These are phyloP conservation scores for Orthonychiurus folsomi DNA, from an alignment of 2,888 invertebrate genomes.

Conservation along the genomic window DNA sequence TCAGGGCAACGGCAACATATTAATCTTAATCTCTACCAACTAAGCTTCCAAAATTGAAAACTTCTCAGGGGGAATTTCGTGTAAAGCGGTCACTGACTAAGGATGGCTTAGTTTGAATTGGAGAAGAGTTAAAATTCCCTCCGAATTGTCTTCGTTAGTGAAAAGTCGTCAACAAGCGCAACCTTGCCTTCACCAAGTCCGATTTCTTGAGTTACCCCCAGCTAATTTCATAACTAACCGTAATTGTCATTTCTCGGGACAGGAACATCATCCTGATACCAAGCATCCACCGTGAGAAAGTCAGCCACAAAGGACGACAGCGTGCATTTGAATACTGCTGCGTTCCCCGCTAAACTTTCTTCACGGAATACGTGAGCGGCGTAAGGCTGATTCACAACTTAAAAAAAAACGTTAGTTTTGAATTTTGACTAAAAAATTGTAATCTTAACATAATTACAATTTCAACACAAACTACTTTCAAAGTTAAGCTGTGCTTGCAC, in stretches of 20 bases:
- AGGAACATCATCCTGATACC: constrained; percentile 43
- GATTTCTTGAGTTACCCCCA: background rate
- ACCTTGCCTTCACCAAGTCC: constrained; percentile 17
- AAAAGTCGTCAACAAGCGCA: no score
- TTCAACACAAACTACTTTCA: no score
- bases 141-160: background rate
- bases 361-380: constrained; percentile 87
- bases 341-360: constrained; percentile 80
- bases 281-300: constrained; percentile 60
- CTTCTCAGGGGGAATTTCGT: no score
- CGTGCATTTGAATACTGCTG: constrained; percentile 84
- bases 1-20: background rate
- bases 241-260: background rate
- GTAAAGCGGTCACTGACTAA: no score
- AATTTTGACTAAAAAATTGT: no score
- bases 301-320: constrained; percentile 7
- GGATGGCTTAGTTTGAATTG: background rate
- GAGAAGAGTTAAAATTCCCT: background rate
- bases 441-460: no score
- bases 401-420: background rate
- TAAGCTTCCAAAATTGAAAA: background rate
- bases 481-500: background rate
- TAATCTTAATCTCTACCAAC: background rate
- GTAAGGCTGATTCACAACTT: constrained; percentile 82
- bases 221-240: background rate